A percentile compares a stretch with the other conserved stretches of the same genome.
These are phyloP conservation scores for Nomada goodeniana DNA, from an alignment of 2,888 invertebrate species.

Conservation along the genomic window DNA sequence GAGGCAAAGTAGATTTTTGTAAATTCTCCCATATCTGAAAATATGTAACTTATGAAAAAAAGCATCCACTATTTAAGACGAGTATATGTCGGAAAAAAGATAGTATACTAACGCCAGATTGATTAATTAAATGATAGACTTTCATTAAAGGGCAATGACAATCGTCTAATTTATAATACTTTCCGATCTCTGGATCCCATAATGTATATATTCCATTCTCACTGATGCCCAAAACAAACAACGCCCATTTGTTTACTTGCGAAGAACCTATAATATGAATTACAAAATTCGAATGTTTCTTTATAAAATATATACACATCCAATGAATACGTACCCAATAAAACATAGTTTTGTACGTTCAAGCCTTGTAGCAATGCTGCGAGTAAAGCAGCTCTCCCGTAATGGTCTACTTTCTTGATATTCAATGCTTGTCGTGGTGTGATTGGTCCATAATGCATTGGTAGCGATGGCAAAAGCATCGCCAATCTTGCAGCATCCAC, in stretches of 20 bases:
- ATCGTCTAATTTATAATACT: constrained; percentile 77
- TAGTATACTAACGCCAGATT: constrained; percentile 77
- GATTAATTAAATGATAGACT: constrained; percentile 79
- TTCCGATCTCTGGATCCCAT: constrained; percentile 82
- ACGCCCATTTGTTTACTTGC: constrained; percentile 80
- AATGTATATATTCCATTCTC: constrained; percentile 70
- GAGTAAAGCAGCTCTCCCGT: constrained; percentile 81
- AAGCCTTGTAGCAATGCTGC: constrained; percentile 78
- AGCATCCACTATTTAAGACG: background rate
- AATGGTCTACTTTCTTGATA: constrained; percentile 81
- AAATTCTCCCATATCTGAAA: constrained; percentile 82
- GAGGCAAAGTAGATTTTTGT: constrained; percentile 76
- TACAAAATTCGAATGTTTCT: constrained; percentile 1
- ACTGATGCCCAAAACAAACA: constrained; percentile 78
- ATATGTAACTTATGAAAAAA: background rate
- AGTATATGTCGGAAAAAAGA: background rate
- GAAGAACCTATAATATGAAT: constrained; percentile 75
- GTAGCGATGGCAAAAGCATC: constrained; percentile 78
- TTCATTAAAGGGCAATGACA: constrained; percentile 79
- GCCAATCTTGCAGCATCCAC: constrained; percentile 77
- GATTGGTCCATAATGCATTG: constrained; percentile 79
- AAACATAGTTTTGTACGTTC: constrained; percentile 77
- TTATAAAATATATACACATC: background rate
- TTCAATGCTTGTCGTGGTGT: constrained; percentile 80
- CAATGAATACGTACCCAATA: constrained; percentile 74